Conservation (phyloP, 2,113 vertebrate genomes). For the Vidua chalybeata region DNA sequence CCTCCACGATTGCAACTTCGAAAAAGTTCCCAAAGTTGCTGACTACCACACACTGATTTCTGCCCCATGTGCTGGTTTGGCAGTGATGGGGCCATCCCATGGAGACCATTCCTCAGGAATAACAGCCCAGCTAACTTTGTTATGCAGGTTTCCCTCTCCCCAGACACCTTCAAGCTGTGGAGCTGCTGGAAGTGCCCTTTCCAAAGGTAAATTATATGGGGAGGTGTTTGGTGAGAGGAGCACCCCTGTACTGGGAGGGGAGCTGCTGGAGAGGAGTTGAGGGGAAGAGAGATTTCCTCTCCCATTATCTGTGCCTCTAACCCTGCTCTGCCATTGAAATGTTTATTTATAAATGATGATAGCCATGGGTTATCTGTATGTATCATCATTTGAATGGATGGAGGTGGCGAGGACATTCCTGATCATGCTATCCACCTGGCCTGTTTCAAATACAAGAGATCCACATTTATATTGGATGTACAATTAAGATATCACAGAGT, state of each 20-base stretch:
- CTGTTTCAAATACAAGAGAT: not conserved
- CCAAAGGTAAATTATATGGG: not conserved
- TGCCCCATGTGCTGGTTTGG: fast-evolving
- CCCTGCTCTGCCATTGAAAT: not conserved
- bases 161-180: not conserved
- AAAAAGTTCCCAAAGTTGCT: not conserved
- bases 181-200: not conserved
- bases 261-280: not conserved
- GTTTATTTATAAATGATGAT: not conserved
- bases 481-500: not conserved
- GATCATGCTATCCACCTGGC: not conserved
- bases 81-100: not conserved
- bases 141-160: not conserved
- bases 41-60: not conserved
- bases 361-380: not conserved
- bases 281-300: not conserved
- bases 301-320: not conserved
- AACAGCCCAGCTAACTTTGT: not conserved
- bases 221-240: not conserved
- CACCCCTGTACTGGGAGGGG: not conserved
- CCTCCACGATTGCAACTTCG: fast-evolving
- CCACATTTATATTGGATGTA: not conserved
- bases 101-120: not conserved
- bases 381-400: not conserved
- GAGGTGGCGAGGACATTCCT: not conserved